phyloP scores from a whole-genome alignment of 2,797 vertebrate species.

The Tapirus indicus region DNA sequence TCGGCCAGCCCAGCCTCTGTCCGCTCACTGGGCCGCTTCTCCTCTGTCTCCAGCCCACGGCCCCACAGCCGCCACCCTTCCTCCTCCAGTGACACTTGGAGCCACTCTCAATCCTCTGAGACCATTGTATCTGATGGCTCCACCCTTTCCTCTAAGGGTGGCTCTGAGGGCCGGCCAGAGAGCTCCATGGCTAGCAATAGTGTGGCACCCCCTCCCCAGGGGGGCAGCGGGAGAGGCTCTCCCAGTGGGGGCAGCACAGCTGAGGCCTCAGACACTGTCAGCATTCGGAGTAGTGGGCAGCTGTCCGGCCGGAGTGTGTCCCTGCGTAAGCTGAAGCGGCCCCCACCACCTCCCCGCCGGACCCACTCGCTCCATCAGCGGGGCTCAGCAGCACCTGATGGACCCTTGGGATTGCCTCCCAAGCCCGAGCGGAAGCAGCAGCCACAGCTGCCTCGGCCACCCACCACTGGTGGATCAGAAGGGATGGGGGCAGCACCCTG shows the following conservation, averaged over 20 bases:
- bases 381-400: constrained; percentile 91
- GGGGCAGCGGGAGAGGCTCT: constrained; percentile 78
- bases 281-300: constrained; percentile 88
- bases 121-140: constrained; percentile 94
- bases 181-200: constrained; percentile 50
- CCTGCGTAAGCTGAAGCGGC: constrained; percentile 89
- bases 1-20: constrained; percentile 94
- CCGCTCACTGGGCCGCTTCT: constrained; percentile 91
- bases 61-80: constrained; percentile 89
- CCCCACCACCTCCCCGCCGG: constrained; percentile 89
- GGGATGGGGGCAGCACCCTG: constrained; percentile 54
- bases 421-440: constrained; percentile 85
- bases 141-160: constrained; percentile 93
- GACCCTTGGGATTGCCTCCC: constrained; percentile 88
- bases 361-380: constrained; percentile 95
- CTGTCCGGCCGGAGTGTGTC: constrained; percentile 87
- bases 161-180: constrained; percentile 82
- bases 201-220: background rate
- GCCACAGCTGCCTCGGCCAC: constrained; percentile 79
- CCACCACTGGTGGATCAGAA: constrained; percentile 75
- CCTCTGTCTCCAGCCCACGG: constrained; percentile 85
- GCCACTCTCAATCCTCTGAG: constrained; percentile 95
- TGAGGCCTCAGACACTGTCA: constrained; percentile 88
- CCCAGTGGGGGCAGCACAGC: constrained; percentile 83
- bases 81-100: constrained; percentile 93